phyloP scores from a whole-genome alignment of 2,797 vertebrate genomes.

The Saxicola maurus region DNA sequence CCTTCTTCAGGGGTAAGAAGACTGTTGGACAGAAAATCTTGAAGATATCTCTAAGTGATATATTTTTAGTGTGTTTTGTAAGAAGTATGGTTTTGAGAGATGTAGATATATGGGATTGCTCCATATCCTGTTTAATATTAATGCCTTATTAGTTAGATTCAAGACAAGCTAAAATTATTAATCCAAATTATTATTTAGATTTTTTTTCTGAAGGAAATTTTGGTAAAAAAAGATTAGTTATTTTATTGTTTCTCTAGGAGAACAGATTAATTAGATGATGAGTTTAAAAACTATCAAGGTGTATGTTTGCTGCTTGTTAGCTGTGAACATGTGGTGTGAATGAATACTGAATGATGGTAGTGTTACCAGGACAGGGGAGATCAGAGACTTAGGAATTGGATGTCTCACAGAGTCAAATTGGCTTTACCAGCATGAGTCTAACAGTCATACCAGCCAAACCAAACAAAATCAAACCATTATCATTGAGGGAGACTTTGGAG shows the following conservation, averaged over 20 bases:
- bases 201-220: not conserved
- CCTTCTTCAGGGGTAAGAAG: not conserved
- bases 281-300: not conserved
- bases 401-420: not conserved
- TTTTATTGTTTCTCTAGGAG: not conserved
- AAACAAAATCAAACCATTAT: conserved; percentile 33
- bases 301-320: not conserved
- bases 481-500: not conserved
- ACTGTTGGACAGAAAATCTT: not conserved
- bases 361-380: not conserved
- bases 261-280: not conserved
- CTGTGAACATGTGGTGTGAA: not conserved
- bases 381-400: not conserved
- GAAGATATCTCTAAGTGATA: not conserved
- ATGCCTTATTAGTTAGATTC: not conserved
- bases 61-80: not conserved
- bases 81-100: not conserved
- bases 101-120: not conserved
- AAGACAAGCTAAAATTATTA: not conserved
- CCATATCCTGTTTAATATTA: not conserved
- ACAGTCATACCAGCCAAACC: not conserved
- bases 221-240: not conserved
- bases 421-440: conserved; percentile 13
- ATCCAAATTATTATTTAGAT: not conserved
- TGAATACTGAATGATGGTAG: conserved; percentile 13